Evolutionary conservation across 2,888 invertebrate species (phyloP).

Genomic region (Didymodactylos carnosus): DNA sequence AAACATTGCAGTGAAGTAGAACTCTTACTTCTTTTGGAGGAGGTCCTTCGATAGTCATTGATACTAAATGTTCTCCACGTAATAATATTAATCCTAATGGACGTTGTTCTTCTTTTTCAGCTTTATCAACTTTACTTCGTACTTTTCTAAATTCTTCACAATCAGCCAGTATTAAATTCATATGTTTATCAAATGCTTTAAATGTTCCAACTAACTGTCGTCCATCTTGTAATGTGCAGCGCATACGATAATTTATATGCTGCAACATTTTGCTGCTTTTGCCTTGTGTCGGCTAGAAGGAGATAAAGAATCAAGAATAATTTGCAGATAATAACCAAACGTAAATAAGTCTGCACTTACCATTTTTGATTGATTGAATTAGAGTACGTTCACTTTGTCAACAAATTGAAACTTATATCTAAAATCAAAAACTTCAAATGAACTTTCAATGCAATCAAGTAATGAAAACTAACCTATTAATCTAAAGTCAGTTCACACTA

Average conservation of each 20-base stretch:
- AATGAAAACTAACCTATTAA: no score
- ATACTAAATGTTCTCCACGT: constrained; percentile 63
- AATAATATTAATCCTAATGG: constrained; percentile 80
- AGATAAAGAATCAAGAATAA: neutral
- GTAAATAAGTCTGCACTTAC: neutral
- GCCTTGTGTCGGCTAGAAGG: constrained; percentile 12
- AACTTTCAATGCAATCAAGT: no score
- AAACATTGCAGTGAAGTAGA: neutral
- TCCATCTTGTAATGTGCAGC: constrained; percentile 87
- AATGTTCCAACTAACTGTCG: constrained; percentile 95
- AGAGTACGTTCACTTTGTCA: no score
- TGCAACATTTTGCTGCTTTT: constrained; percentile 37
- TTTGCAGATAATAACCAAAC: no score
- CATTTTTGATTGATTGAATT: neutral
- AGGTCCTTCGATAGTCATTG: constrained; percentile 91
- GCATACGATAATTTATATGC: constrained; percentile 73
- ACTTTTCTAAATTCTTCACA: constrained; percentile 95
- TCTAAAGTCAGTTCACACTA: no score
- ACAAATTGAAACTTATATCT: no score
- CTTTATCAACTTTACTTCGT: constrained; percentile 60
- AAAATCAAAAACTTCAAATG: no score
- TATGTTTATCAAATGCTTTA: constrained; percentile 98
- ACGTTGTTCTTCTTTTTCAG: constrained; percentile 79
- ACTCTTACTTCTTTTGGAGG: constrained; percentile 60
- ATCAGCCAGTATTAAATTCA: constrained; percentile 94